Evolutionary conservation across 2,797 vertebrate genomes (phyloP).

Genomic region (Pteropus rufus): DNA sequence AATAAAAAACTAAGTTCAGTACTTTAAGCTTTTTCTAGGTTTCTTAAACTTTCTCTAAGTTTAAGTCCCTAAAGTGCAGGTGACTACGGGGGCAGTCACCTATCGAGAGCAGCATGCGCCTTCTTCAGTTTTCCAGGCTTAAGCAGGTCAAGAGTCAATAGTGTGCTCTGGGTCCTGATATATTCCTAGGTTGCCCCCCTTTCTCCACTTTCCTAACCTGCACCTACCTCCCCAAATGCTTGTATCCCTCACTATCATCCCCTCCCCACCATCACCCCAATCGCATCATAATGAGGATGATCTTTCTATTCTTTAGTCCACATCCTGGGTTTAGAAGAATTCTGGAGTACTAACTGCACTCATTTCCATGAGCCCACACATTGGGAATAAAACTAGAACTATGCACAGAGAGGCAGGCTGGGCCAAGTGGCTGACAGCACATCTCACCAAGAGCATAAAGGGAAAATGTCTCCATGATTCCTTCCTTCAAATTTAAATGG

Average conservation of each 20-base stretch:
- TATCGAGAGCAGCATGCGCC: background rate
- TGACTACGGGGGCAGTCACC: background rate
- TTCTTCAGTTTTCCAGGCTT: background rate
- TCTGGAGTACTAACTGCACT: background rate
- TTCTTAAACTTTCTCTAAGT: background rate
- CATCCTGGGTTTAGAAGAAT: background rate
- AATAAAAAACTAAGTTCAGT: background rate
- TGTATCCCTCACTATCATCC: background rate
- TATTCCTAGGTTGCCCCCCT: background rate
- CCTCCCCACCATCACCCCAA: background rate
- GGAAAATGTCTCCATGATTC: background rate
- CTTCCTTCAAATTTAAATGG: background rate
- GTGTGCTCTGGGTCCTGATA: background rate
- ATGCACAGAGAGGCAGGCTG: background rate
- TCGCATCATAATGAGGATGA: background rate
- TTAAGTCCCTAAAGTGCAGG: background rate
- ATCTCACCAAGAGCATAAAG: background rate
- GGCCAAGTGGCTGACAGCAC: background rate
- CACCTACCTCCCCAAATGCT: background rate
- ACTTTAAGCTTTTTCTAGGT: background rate
- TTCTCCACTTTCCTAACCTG: background rate
- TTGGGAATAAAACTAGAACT: background rate
- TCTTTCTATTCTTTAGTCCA: background rate
- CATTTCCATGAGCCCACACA: background rate
- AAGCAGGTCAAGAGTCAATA: background rate